phyloP scores from a whole-genome alignment of 2,797 vertebrate genomes.

The Thripadectes ignobilis region DNA sequence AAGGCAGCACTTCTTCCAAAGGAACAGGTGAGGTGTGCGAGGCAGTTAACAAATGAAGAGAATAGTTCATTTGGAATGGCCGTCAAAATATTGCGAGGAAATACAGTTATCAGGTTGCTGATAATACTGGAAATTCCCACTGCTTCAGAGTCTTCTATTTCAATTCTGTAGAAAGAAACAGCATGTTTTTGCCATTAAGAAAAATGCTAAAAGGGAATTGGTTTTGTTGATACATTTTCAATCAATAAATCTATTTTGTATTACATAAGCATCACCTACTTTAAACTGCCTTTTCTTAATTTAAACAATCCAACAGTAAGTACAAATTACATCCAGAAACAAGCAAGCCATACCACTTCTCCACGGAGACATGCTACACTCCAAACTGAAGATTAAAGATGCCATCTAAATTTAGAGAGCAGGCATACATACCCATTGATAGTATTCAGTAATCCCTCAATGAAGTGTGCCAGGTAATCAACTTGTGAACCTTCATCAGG shows the following conservation, averaged over 20 bases:
- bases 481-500: slow-evolving; percentile 95
- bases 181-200: neutral
- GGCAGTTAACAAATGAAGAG: slow-evolving; percentile 97
- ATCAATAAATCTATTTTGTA: neutral
- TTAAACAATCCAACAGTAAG: slow-evolving; percentile 6
- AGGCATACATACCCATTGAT: slow-evolving; percentile 93
- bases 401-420: slow-evolving; percentile 56
- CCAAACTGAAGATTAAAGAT: slow-evolving; percentile 15
- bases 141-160: slow-evolving; percentile 98
- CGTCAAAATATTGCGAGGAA: slow-evolving; percentile 91
- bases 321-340: neutral
- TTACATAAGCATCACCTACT: neutral
- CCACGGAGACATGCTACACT: neutral
- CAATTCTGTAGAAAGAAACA: slow-evolving; percentile 84
- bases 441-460: slow-evolving; percentile 96
- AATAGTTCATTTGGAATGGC: slow-evolving; percentile 95
- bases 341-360: neutral
- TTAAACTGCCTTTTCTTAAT: neutral
- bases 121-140: slow-evolving; percentile 97
- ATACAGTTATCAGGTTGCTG: slow-evolving; percentile 97
- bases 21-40: slow-evolving; percentile 95
- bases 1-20: slow-evolving; percentile 97
- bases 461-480: slow-evolving; percentile 96
- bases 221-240: neutral
- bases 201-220: neutral